A percentile compares a stretch with the other conserved stretches of the same genome.
phyloP scores from a whole-genome alignment of 2,888 invertebrate species.

The Rotaria magnacalcarata region DNA sequence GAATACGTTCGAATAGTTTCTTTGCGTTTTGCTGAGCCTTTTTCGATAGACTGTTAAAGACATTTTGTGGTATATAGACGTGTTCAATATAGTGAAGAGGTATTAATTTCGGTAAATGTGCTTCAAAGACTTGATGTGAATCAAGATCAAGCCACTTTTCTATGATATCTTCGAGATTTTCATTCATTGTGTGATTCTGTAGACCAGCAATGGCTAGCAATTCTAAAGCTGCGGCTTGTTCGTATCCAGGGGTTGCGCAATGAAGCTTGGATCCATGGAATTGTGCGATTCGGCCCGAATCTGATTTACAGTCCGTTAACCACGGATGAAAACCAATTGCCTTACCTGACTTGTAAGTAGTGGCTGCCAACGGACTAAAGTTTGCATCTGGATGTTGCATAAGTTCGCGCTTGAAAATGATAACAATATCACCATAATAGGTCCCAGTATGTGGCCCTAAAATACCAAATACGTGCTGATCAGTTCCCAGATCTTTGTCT shows the following conservation, averaged over 20 bases:
- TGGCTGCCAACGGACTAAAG: background rate
- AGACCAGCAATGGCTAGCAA: background rate
- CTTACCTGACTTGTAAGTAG: background rate
- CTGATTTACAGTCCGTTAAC: background rate
- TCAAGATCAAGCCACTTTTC: background rate
- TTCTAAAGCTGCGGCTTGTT: background rate
- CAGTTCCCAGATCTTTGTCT: background rate
- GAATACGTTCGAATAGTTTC: background rate
- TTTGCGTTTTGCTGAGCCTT: background rate
- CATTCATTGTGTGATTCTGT: background rate
- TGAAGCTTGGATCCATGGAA: background rate
- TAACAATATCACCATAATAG: slow-evolving; percentile 14
- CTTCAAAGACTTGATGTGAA: background rate
- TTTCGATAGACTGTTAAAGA: background rate
- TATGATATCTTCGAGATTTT: background rate
- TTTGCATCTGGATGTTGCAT: background rate
- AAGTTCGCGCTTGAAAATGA: background rate
- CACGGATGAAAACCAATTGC: background rate
- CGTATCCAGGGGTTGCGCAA: background rate
- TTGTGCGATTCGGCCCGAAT: background rate
- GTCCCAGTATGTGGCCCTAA: background rate
- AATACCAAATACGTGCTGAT: background rate
- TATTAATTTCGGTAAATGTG: background rate
- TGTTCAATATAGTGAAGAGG: background rate
- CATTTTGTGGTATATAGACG: background rate